phyloP scores from a whole-genome alignment of 2,888 invertebrate species.

The Drosophila affinis region DNA sequence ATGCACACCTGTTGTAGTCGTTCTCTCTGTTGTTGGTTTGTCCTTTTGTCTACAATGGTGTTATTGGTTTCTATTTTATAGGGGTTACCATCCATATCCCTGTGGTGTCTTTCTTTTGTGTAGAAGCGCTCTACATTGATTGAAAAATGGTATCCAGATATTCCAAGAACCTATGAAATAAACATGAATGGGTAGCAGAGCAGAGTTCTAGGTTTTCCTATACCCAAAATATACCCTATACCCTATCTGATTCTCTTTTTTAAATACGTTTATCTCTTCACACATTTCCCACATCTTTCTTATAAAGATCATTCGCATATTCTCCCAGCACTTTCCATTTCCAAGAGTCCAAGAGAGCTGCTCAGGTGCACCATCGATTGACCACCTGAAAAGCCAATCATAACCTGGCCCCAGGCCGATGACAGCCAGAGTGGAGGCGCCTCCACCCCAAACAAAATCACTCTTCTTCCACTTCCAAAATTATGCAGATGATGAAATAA shows the following conservation, averaged over 20 bases:
- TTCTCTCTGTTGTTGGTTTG: not conserved
- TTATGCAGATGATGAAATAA: conserved; percentile 78
- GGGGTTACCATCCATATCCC: conserved; percentile 11
- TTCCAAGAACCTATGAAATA: conserved; percentile 6
- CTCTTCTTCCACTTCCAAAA: conserved; percentile 49
- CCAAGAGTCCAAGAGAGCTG: conserved; percentile 4
- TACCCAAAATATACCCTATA: too few species aligned
- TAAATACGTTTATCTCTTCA: not conserved
- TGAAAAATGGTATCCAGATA: not conserved
- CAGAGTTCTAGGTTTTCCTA: not conserved
- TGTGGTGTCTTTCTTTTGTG: conserved; percentile 19
- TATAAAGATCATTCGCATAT: conserved; percentile 1
- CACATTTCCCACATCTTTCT: not conserved
- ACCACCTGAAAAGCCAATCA: conserved; percentile 60
- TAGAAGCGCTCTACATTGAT: conserved; percentile 9
- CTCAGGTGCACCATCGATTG: conserved; percentile 5
- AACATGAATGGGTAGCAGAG: not conserved
- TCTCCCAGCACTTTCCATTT: conserved; percentile 59
- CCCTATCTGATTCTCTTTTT: not conserved
- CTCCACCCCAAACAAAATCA: conserved; percentile 44
- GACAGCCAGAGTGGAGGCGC: conserved; percentile 31
- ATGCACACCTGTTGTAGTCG: conserved; percentile 78
- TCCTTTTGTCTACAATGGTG: conserved; percentile 57
- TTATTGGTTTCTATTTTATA: conserved; percentile 40
- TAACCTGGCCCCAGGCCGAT: conserved; percentile 47